Evolutionary conservation across 2,888 invertebrate genomes (phyloP).

Genomic region (Nycteola revayana): DNA sequence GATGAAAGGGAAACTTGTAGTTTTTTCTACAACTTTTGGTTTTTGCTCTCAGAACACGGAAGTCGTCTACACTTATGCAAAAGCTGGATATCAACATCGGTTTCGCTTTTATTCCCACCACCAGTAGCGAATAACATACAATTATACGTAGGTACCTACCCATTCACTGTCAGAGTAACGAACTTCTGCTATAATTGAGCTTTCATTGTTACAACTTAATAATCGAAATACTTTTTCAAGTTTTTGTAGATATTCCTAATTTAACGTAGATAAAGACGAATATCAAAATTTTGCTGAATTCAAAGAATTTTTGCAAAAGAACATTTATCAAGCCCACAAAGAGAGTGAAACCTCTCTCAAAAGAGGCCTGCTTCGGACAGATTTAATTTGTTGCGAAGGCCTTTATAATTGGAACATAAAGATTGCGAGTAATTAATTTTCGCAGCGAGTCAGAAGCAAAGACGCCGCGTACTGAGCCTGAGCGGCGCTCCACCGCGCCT

Average conservation of each 20-base stretch:
- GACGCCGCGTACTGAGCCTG: slow-evolving; percentile 71
- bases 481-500: slow-evolving; percentile 66
- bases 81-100: slow-evolving; percentile 69
- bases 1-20: slow-evolving; percentile 79
- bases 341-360: slow-evolving; percentile 81
- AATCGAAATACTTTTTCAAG: slow-evolving; percentile 48
- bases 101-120: slow-evolving; percentile 68
- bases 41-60: slow-evolving; percentile 75
- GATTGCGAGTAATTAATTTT: slow-evolving; percentile 83
- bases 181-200: slow-evolving; percentile 51
- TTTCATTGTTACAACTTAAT: slow-evolving; percentile 51
- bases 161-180: slow-evolving; percentile 44
- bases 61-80: slow-evolving; percentile 77
- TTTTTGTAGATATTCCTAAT: slow-evolving; percentile 61
- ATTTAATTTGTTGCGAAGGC: slow-evolving; percentile 83
- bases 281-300: slow-evolving; percentile 70
- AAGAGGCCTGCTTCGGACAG: slow-evolving; percentile 80
- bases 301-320: slow-evolving; percentile 73
- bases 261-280: slow-evolving; percentile 64
- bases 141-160: slow-evolving; percentile 54
- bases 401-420: slow-evolving; percentile 83
- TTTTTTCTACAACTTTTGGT: slow-evolving; percentile 69
- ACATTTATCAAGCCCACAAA: slow-evolving; percentile 82
- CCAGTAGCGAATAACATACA: slow-evolving; percentile 65
- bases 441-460: slow-evolving; percentile 81